Evolutionary conservation across 2,888 invertebrate genomes (phyloP).

Genomic region (Dasypogon diadema): DNA sequence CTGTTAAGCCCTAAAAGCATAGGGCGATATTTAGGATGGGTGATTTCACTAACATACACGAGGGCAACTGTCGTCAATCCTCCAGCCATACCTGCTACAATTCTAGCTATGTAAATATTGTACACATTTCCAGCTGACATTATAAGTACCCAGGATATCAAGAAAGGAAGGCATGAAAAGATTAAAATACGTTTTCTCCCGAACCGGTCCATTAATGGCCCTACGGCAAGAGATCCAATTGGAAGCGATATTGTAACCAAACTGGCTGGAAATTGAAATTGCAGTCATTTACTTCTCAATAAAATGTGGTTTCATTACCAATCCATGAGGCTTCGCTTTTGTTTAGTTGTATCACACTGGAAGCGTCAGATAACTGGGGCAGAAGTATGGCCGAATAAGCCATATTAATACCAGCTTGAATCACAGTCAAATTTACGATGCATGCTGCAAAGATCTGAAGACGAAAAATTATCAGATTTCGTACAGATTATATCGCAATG

Average conservation of each 20-base stretch:
- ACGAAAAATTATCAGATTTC: background rate
- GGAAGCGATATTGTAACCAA: conserved; percentile 71
- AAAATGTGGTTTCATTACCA: conserved; percentile 64
- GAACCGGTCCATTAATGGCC: conserved; percentile 72
- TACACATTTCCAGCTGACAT: conserved; percentile 67
- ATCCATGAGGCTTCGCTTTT: conserved; percentile 72
- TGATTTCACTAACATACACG: conserved; percentile 73
- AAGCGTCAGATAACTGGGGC: conserved; percentile 68
- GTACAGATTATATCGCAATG: background rate
- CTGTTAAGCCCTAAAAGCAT: conserved; percentile 73
- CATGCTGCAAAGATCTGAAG: conserved; percentile 68
- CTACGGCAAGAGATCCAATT: conserved; percentile 70
- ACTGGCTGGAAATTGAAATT: conserved; percentile 67
- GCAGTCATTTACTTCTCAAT: conserved; percentile 9
- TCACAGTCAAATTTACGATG: conserved; percentile 69
- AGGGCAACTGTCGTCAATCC: conserved; percentile 71
- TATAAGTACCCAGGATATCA: conserved; percentile 70
- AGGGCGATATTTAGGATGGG: conserved; percentile 71
- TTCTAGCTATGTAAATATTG: conserved; percentile 70
- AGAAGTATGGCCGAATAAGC: conserved; percentile 72
- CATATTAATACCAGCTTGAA: conserved; percentile 73
- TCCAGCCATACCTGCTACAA: conserved; percentile 71
- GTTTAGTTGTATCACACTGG: conserved; percentile 66
- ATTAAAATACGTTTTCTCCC: conserved; percentile 70
- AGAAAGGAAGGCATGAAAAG: conserved; percentile 67